Base-by-base conservation (phyloP, 2,888 invertebrate species). In the Melanostoma mellinum region DNA sequence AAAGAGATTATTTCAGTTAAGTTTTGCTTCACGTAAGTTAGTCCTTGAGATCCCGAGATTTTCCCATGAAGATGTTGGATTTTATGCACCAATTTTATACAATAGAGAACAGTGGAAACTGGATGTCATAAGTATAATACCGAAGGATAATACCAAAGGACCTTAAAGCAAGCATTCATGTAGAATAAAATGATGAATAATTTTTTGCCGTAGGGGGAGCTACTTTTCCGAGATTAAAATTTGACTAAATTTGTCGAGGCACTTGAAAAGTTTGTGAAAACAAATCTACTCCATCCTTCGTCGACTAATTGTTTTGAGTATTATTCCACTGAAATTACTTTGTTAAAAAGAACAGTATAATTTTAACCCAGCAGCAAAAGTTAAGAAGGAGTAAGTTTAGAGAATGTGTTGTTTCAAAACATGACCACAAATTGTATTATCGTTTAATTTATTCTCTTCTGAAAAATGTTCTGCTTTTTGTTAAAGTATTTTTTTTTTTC, bases 81-180 rank as follows among this genome's bases (percentile, higher is more conserved):
- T 77, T 74, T 82, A 74, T 69, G 69, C 48, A 48, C 73, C 73
- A 82, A 69, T 82, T 77, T 61, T n/a, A 52, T 30, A n/a, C 36
- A 46, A 56, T 55, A 33, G 8, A 36, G 3, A 30, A 20, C 46
- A 30, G 35, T 38, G 9, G 65, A 46, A 69, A 20, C n/a, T 50
- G 44, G 48, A 65, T 75, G 65, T 67, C 80, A 71, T 65, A 46
- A 65, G 44, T 44, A 75, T 63, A 61, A 68, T 55, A 20, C 53
- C 30, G 35, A 40, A 10, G 48, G 20, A 50, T 75, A 75, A 65
- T 36, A 48, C 40, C 8, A 4, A 5, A 58, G 48, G 9, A 63
- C n/a, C 30, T n/a, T n/a, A 3, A 40, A 30, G 9, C 36, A 20
- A n/a, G 53, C 9, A 6, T 6, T 38, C 3, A 38, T 36, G 38